These are phyloP conservation scores for Callithrix jacchus DNA, from an alignment of 2,113 vertebrate genomes.

Conservation along the genomic window DNA sequence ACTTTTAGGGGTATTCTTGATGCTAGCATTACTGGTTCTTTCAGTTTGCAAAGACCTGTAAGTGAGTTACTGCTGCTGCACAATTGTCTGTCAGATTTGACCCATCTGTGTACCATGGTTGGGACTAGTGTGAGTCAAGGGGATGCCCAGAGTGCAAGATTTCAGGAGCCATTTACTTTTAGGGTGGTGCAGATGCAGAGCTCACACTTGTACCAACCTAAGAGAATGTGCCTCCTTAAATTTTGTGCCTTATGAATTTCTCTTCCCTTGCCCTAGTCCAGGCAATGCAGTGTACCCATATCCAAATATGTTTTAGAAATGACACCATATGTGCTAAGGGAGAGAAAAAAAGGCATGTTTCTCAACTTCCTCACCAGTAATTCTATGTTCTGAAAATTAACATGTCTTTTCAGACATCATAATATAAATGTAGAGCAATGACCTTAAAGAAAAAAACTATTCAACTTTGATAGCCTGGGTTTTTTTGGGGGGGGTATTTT, in stretches of 20 bases:
- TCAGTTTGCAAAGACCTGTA: neutral
- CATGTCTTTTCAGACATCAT: neutral
- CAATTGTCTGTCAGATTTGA: neutral
- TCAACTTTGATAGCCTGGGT: neutral
- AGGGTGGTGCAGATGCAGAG: neutral
- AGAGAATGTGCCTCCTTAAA: neutral
- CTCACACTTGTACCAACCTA: neutral
- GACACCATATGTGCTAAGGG: neutral
- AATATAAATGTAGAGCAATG: neutral
- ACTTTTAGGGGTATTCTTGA: neutral
- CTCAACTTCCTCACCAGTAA: neutral
- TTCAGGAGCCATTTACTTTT: neutral
- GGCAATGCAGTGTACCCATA: neutral
- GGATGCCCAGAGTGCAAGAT: neutral
- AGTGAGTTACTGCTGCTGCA: neutral
- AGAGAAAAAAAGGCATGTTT: neutral
- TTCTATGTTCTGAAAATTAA: neutral
- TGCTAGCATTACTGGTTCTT: neutral
- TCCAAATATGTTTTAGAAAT: neutral
- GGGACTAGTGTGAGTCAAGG: neutral
- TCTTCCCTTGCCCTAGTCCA: neutral
- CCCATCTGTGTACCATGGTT: neutral
- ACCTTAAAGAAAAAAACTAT: slow-evolving; percentile 8
- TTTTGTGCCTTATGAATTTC: neutral
- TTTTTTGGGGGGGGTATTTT: neutral